phyloP scores from a whole-genome alignment of 1,140 invertebrate species.

The Pachypeltis micranthus region DNA sequence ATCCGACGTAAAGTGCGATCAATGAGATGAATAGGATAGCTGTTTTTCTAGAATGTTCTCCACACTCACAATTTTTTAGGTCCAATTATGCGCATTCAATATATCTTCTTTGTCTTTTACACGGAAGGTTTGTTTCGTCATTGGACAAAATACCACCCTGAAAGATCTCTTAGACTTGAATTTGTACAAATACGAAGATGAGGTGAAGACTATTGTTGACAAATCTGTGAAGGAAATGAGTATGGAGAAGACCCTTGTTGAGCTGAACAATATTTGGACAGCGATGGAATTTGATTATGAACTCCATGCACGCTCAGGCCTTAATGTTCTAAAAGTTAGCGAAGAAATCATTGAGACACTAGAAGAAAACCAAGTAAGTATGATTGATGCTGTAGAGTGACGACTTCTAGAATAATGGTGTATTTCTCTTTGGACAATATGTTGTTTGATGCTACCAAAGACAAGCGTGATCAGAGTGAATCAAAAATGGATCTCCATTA shows the following conservation, averaged over 20 bases:
- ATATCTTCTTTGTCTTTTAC: conserved; percentile 1
- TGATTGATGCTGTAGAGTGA: no score
- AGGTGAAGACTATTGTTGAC: conserved; percentile 89
- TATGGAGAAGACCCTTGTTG: conserved; percentile 87
- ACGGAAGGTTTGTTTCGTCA: conserved; percentile 54
- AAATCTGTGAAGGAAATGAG: conserved; percentile 89
- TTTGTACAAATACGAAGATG: conserved; percentile 84
- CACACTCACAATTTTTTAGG: no score
- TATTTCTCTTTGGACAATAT: no score
- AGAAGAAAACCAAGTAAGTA: conserved; percentile 81
- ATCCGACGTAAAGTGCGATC: no score
- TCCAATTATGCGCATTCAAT: no score
- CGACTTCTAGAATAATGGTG: no score
- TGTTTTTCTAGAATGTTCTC: no score
- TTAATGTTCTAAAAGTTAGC: conserved; percentile 60
- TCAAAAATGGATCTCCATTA: no score
- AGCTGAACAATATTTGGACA: conserved; percentile 72
- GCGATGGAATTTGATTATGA: conserved; percentile 73
- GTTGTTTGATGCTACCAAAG: no score
- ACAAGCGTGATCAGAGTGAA: no score
- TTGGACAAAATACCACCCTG: conserved; percentile 64
- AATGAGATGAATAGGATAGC: no score
- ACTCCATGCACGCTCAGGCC: conserved; percentile 62
- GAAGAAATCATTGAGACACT: conserved; percentile 84
- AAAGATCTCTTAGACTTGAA: conserved; percentile 76